phyloP scores from a whole-genome alignment of 2,888 invertebrate species.

The Apeira syringaria region DNA sequence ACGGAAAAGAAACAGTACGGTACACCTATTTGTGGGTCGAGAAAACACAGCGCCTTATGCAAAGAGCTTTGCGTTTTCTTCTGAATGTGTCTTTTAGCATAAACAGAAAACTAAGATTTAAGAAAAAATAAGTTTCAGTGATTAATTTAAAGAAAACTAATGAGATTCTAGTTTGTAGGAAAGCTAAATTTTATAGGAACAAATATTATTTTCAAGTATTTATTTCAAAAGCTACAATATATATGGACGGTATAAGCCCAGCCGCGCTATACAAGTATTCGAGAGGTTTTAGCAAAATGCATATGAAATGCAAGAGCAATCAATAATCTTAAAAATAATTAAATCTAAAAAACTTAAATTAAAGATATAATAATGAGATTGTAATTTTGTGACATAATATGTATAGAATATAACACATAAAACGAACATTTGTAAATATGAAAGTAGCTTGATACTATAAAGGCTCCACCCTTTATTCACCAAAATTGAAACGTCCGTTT shows the following conservation, averaged over 20 bases:
- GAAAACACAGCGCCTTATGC: too few relatives aligned
- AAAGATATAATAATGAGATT: constrained; percentile 38
- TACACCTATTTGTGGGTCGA: too few relatives aligned
- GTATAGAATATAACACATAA: neutral
- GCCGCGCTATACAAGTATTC: constrained; percentile 32
- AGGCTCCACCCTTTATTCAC: too few relatives aligned
- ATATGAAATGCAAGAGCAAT: constrained; percentile 53
- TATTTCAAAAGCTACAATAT: constrained; percentile 6
- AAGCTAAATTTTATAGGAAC: neutral
- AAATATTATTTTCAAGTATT: neutral
- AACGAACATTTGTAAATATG: too few relatives aligned
- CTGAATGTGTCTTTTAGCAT: too few relatives aligned
- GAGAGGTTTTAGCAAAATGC: constrained; percentile 45
- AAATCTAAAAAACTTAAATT: constrained; percentile 35
- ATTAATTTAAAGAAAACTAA: too few relatives aligned
- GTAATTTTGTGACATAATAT: constrained; percentile 40
- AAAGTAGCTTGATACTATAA: too few relatives aligned
- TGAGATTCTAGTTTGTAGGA: constrained; percentile 1
- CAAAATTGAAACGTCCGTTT: too few relatives aligned
- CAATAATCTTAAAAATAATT: constrained; percentile 26
- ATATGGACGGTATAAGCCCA: constrained; percentile 60
- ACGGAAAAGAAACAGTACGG: too few relatives aligned
- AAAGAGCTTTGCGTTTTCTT: too few relatives aligned
- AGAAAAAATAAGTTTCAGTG: too few relatives aligned
- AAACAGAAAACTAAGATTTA: too few relatives aligned